Evolutionary conservation across 1,140 invertebrate genomes (phyloP), one percentile per base, ranked within the genome.

Genomic region (Brachionus rubens): DNA sequence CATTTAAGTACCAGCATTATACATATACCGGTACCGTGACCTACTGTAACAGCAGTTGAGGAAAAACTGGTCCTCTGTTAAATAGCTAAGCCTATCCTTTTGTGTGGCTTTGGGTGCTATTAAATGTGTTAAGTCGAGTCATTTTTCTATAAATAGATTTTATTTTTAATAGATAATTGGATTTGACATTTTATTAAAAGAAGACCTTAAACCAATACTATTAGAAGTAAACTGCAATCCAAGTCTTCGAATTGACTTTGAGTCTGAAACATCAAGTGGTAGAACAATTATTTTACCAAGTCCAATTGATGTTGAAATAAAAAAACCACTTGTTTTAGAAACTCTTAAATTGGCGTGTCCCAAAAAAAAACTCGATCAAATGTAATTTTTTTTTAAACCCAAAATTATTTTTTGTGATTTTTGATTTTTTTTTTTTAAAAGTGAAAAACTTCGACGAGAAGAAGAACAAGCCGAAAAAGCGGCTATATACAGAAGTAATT

Each of bases 171-270:
- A 65, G 59, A 88, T 95, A 36, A 85, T 95, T 0, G 92, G 92
- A 28, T 91, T 94, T 78, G 92, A 95, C 81, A 90, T 95, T 77
- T 83, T 95, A 24, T 84, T 95, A 19, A 92, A 94, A 82, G 88
- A 89, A 82, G 90, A 90, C 79, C 82, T 93, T n/a, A 91, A 91
- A 80, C 92, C 92, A 1, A 90, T 88, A 78, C 87, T 95, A 36
- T 84, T 95, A 52, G 92, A 94, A 86, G 85, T 87, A 9, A 87
- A 87, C 78, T 80, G 85, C 19, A 84, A 83, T 70, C 86, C 86
- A 5, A 87, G 86, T 54, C 80, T 87, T 3, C 80, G 84, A 48
- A 84, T 87, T 10, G 85, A 85, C 36, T 83, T 81, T 62, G 83
- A 85, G 68, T 79, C 81, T 36, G 82, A 84, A 70, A 76, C 81